Percentiles rank a stretch among this genome's conserved stretches.
Conservation (phyloP, 2,888 invertebrate genomes). For the Orchesellides sinensis region DNA sequence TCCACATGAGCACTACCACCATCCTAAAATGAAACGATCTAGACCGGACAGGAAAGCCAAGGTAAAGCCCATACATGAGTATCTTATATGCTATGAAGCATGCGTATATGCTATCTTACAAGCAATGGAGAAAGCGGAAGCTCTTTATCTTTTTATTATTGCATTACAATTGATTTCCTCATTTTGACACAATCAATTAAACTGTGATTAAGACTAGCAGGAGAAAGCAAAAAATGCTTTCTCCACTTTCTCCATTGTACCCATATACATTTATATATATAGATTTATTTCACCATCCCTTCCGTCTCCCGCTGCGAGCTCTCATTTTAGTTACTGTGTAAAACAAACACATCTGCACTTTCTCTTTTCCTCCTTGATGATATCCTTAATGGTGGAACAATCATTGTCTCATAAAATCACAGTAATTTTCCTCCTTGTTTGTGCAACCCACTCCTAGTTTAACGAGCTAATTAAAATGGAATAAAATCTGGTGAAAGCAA, state of each 20-base stretch:
- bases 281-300: background rate
- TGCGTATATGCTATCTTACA: no score
- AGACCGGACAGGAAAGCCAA: background rate
- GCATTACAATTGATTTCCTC: conserved; percentile 37
- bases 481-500: background rate
- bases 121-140: background rate
- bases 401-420: conserved; percentile 25
- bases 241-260: background rate
- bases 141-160: background rate
- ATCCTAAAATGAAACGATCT: background rate
- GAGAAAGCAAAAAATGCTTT: background rate
- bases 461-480: background rate
- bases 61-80: background rate
- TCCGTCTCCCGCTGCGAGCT: conserved; percentile 8
- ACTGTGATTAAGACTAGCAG: conserved; percentile 29
- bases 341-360: background rate
- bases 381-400: background rate
- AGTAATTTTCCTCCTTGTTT: background rate
- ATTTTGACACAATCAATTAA: conserved; percentile 43
- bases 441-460: background rate
- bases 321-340: no score
- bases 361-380: background rate
- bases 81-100: background rate
- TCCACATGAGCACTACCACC: background rate
- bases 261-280: background rate